phyloP scores from a whole-genome alignment of 2,797 vertebrate genomes.

The Micropoecilia bifurca region DNA sequence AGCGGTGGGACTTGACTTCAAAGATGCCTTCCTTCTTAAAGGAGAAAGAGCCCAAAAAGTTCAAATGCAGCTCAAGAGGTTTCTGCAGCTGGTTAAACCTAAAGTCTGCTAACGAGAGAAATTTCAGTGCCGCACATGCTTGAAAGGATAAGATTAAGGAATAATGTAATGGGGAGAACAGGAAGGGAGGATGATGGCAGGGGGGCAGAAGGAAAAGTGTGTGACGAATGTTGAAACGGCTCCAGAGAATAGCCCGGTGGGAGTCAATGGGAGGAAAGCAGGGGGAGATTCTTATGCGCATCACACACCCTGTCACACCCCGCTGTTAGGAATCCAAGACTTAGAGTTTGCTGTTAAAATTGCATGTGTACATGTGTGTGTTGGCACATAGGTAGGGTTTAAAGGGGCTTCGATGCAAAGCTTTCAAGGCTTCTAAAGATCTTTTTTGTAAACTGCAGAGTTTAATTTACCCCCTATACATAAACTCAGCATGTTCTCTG shows the following conservation, averaged over 20 bases:
- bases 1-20: conserved; percentile 47
- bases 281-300: conserved; percentile 74
- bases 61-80: conserved; percentile 36
- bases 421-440: conserved; percentile 34
- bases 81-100: conserved; percentile 24
- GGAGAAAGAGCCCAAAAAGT: conserved; percentile 8
- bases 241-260: conserved; percentile 71
- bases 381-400: conserved; percentile 31
- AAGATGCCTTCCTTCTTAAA: conserved; percentile 28
- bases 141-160: conserved; percentile 67
- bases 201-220: conserved; percentile 64
- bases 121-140: conserved; percentile 37
- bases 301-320: conserved; percentile 73
- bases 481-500: conserved; percentile 55
- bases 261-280: conserved; percentile 56
- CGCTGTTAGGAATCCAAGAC: conserved; percentile 67
- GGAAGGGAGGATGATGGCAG: conserved; percentile 56
- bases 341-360: conserved; percentile 37
- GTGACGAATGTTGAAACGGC: conserved; percentile 73
- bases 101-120: conserved; percentile 44
- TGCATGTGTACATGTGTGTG: conserved; percentile 25
- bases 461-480: conserved; percentile 76
- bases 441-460: conserved; percentile 57
- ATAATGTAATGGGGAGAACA: conserved; percentile 64
- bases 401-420: conserved; percentile 41